Evolutionary conservation across 2,113 vertebrate species (phyloP), one percentile per base, ranked within the genome.

Genomic region (Heterotis niloticus): DNA sequence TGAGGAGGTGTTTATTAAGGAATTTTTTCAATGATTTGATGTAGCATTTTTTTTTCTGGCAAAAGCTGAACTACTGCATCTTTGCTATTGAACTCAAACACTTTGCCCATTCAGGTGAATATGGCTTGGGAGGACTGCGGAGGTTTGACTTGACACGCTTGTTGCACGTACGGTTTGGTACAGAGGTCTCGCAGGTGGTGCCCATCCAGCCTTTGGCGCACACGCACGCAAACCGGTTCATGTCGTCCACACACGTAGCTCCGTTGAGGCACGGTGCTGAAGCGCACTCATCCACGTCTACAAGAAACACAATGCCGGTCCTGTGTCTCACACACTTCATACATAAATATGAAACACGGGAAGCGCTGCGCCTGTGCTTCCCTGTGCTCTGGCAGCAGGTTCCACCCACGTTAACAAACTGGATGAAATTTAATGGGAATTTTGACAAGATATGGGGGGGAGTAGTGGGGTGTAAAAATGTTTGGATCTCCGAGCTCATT

Each of bases 181-280:
- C 4, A 0, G 94, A 91, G 81, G 85, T 93, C 79, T 94, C 92
- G 85, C 94, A 96, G 81, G 81, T 91, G 34, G 78, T 80, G 77
- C 95, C 94, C 1, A 92, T 84, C 95, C 95, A 96, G 80, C 92
- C 94, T 76, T 81, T 90, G 60, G 88, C 83, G 79, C 95, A 96
- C 54, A 90, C 78, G 83, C 95, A 96, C 0, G 83, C 89, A 80
- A 93, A 96, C 80, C 89, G 90, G 83, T 91, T 93, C 54, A 90
- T 83, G 52, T 93, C 92, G 74, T 95, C 93, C 87, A 91, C 80
- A 0, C 95, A 96, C 0, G 93, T 93, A 65, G 93, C 94, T 0
- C 93, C 90, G 1, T 95, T 95, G 80, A 89, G 85, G 84, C 95
- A 96, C 0, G 94, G 95, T 10, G 90, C 89, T 18, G 91, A 94